Evolutionary conservation across 2,113 vertebrate genomes (phyloP).

Genomic region (Acrocephalus arundinaceus): DNA sequence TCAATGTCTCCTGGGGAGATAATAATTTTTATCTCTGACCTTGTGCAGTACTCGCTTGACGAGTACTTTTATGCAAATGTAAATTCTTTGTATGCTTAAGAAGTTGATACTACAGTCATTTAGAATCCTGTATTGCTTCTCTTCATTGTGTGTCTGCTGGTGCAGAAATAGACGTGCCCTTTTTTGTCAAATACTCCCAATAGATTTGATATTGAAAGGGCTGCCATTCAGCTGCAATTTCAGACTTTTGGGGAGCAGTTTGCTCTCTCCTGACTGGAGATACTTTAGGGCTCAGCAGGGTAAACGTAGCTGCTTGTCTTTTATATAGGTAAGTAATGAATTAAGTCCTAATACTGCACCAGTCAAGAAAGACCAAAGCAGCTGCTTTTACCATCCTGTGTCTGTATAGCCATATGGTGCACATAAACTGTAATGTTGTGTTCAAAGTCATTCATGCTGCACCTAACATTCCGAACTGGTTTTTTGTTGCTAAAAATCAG

Average conservation of each 20-base stretch:
- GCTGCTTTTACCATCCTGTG: background rate
- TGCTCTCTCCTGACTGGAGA: background rate
- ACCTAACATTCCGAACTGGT: background rate
- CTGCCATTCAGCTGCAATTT: background rate
- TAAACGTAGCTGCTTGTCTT: background rate
- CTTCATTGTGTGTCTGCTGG: constrained; percentile 3
- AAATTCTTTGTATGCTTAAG: constrained; percentile 43
- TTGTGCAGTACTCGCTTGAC: background rate
- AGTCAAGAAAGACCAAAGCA: background rate
- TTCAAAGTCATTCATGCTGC: background rate
- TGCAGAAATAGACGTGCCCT: constrained; percentile 21
- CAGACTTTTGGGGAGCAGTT: background rate
- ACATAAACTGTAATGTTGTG: background rate
- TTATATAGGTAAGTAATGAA: background rate
- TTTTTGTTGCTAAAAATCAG: constrained; percentile 38
- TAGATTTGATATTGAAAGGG: background rate
- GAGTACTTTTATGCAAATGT: constrained; percentile 44
- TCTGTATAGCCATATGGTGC: background rate
- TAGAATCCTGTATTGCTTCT: constrained; percentile 25
- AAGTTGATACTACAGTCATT: constrained; percentile 38
- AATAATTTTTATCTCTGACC: constrained; percentile 20
- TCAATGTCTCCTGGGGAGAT: background rate
- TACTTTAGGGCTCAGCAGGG: background rate
- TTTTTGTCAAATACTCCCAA: constrained; percentile 34
- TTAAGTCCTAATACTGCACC: background rate